A percentile compares a stretch with the other conserved stretches of the same genome.
Conservation (phyloP, 1,140 invertebrate genomes). For the Pseudachorutes palmiensis region DNA sequence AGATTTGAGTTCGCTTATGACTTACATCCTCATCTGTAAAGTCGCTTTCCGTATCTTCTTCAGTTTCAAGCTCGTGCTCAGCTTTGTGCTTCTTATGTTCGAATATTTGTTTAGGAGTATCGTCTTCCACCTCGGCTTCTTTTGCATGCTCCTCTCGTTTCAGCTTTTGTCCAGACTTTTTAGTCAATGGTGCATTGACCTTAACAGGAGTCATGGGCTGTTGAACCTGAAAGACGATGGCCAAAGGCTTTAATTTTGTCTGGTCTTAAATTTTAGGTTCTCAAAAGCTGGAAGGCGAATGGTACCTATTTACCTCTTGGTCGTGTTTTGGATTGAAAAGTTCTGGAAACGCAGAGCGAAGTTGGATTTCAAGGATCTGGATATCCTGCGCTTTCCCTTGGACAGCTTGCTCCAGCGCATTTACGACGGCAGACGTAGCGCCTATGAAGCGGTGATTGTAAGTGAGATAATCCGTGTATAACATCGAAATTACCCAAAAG, state of each 20-base stretch:
- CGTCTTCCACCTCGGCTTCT: too few relatives aligned
- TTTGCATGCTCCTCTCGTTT: too few relatives aligned
- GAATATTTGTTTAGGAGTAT: too few relatives aligned
- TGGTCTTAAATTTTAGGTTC: too few relatives aligned
- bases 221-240: too few relatives aligned
- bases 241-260: too few relatives aligned
- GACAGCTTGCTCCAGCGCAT: background rate
- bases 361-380: background rate
- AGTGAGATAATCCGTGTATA: background rate
- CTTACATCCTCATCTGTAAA: background rate
- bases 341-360: conserved; percentile 5
- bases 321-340: background rate
- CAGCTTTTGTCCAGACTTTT: too few relatives aligned
- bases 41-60: background rate
- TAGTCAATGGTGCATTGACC: too few relatives aligned
- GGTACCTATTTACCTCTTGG: too few relatives aligned
- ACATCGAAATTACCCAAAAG: background rate
- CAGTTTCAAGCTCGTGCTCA: background rate
- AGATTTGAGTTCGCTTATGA: background rate
- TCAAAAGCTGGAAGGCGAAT: too few relatives aligned
- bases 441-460: background rate
- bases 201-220: too few relatives aligned
- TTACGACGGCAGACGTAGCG: background rate
- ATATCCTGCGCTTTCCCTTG: conserved; percentile 11
- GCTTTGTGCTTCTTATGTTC: background rate